Evolutionary conservation across 2,113 vertebrate species (phyloP).

Genomic region (Guaruba guarouba): DNA sequence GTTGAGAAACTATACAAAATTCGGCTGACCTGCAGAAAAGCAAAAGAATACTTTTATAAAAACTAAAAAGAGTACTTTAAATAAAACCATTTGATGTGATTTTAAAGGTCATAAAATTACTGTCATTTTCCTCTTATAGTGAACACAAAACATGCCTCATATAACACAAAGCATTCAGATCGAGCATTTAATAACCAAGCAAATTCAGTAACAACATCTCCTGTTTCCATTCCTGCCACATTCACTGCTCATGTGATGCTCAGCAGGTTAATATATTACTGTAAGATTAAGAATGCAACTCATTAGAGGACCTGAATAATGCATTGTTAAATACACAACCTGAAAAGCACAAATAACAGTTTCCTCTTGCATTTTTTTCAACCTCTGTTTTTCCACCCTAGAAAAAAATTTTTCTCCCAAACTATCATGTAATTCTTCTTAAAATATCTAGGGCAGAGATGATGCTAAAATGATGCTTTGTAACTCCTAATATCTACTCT

Average conservation of each 20-base stretch:
- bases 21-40: conserved; percentile 87
- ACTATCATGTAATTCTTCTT: not conserved
- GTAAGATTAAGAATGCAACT: not conserved
- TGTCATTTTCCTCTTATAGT: not conserved
- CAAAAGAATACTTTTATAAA: not conserved
- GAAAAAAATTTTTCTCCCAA: not conserved
- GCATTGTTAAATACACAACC: too few species aligned
- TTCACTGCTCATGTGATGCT: not conserved
- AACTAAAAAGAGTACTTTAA: not conserved
- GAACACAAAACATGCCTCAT: not conserved
- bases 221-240: not conserved
- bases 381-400: not conserved
- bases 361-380: not conserved
- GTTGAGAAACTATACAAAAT: conserved; percentile 97
- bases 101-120: not conserved
- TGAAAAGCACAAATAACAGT: not conserved
- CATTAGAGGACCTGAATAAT: not conserved
- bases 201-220: not conserved
- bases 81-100: not conserved
- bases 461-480: not conserved
- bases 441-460: not conserved
- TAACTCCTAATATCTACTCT: not conserved
- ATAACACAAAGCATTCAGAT: not conserved
- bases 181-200: not conserved
- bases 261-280: not conserved